These are phyloP conservation scores for Eristalis pertinax DNA, from an alignment of 2,888 invertebrate genomes.

Conservation along the genomic window DNA sequence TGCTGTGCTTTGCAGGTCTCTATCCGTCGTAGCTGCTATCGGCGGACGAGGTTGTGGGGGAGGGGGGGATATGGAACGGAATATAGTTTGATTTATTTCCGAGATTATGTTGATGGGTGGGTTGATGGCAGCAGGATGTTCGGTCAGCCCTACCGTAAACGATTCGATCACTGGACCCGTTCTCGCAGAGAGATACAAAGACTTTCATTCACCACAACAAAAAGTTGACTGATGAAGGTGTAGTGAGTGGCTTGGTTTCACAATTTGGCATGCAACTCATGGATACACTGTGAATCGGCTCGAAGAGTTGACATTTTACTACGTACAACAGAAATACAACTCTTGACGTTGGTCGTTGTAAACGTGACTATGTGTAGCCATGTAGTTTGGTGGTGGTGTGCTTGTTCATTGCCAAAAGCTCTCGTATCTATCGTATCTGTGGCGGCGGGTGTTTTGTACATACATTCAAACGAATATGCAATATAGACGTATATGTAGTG, in stretches of 20 bases:
- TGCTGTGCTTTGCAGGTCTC: not conserved
- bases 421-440: conserved; percentile 48
- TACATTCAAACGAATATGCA: conserved; percentile 6
- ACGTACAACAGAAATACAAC: conserved; percentile 72
- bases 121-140: conserved; percentile 49
- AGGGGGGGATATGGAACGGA: not conserved
- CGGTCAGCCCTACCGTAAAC: conserved; percentile 48
- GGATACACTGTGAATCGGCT: conserved; percentile 67
- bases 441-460: conserved; percentile 19
- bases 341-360: conserved; percentile 68
- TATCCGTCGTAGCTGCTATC: not conserved
- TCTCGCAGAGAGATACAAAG: conserved; percentile 51
- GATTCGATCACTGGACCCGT: conserved; percentile 64
- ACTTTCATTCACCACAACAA: conserved; percentile 71
- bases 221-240: conserved; percentile 61
- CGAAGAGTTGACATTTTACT: conserved; percentile 71
- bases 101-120: conserved; percentile 41
- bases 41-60: not conserved
- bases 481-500: conserved; percentile 44
- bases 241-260: conserved; percentile 59
- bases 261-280: conserved; percentile 69
- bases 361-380: conserved; percentile 67
- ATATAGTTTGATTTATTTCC: conserved; percentile 30
- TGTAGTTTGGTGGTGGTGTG: conserved; percentile 61
- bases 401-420: conserved; percentile 57